Conservation (phyloP, 2,888 invertebrate genomes). For the Calliphora vomitoria region DNA sequence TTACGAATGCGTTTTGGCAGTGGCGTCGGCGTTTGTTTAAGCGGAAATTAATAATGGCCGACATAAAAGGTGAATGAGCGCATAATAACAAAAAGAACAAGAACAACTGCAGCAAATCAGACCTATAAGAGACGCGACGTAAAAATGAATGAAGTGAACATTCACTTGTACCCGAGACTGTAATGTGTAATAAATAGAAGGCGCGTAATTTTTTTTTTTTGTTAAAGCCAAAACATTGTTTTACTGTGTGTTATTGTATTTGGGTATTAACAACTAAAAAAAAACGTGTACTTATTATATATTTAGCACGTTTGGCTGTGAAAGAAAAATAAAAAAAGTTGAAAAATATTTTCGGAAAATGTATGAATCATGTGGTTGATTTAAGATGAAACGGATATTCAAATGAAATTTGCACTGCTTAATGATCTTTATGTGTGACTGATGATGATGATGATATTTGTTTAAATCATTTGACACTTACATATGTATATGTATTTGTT, state of each 20-base stretch:
- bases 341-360: conserved; percentile 33
- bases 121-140: neutral
- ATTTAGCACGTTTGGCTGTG: conserved; percentile 40
- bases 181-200: conserved; percentile 30
- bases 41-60: conserved; percentile 70
- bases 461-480: neutral
- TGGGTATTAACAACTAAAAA: conserved; percentile 3
- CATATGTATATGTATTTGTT: neutral
- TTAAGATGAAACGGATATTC: conserved; percentile 59
- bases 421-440: neutral
- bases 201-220: neutral
- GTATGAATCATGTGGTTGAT: conserved; percentile 47
- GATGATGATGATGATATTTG: neutral
- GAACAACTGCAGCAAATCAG: neutral
- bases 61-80: conserved; percentile 69
- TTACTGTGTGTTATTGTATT: neutral
- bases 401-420: conserved; percentile 26
- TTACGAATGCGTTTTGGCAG: conserved; percentile 45
- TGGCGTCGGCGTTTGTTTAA: conserved; percentile 64
- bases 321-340: neutral
- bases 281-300: conserved; percentile 28
- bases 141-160: conserved; percentile 12
- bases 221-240: neutral
- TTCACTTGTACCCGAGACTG: neutral
- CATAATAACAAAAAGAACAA: conserved; percentile 16